Evolutionary conservation across 1,140 invertebrate genomes (phyloP), one percentile per base, ranked within the genome.

Genomic region (Hestina assimilis): DNA sequence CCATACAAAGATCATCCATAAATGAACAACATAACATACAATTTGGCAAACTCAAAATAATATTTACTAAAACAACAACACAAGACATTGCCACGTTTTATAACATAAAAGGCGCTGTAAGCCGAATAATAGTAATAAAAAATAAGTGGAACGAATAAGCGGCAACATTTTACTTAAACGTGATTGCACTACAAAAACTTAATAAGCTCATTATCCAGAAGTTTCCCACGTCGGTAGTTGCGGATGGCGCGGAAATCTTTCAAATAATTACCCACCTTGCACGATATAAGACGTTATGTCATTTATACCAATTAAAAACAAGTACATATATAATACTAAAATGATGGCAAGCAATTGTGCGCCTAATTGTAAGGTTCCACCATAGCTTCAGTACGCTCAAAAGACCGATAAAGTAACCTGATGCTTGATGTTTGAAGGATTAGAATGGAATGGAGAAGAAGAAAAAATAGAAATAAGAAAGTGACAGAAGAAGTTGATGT

Each of bases 231-330:
- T 48, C 54, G 45, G 54, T 51, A 50, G 47, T 63, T 68, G 59
- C 62, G 65, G 57, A 57, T 47, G 57, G 52, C 59, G 57, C 58
- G 61, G 65, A 64, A 69, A 62, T 47, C 54, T 56, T 64, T 59
- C 28, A 60, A 58, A 60, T 57, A 67, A 67, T 67, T 63, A 63
- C 52, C 58, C 42, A 41, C 50, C 43, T 15, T 5, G 47, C 59
- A 48, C 64, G 63, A 74, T 53, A 69, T 67, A 72, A 70, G 54
- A 59, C 59, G 61, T 81, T 75, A 62, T 72, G 64, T 72, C 70
- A 72, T 59, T 51, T 56, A 42, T 14, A 50, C 9, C 29, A 6
- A 19, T 17, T n/a, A n/a, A n/a, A n/a, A n/a, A n/a, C n/a, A n/a
- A n/a, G n/a, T n/a, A n/a, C n/a, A n/a, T n/a, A n/a, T n/a, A n/a